Evolutionary conservation across 92 coral and sea anemone species (phyloP), one percentile per base, ranked within the genome.

Genomic region (Epizoanthus ramosus): DNA sequence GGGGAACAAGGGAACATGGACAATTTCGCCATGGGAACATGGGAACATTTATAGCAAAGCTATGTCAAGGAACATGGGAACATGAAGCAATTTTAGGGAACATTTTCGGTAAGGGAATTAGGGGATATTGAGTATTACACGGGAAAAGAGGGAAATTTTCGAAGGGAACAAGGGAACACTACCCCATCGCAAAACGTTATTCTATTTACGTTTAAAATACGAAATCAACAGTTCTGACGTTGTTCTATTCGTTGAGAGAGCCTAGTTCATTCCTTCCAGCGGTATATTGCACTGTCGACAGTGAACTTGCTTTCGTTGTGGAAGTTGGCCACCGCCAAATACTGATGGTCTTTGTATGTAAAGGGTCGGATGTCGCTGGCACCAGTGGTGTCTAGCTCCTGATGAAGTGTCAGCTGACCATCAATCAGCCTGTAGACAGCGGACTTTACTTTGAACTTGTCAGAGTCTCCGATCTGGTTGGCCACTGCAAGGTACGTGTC

Each of bases 331-430:
- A 77, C 71, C 12, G 50, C 68, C 58, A 77, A 37, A 19, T 37
- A 77, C 28, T 77, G 82, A 7, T 63, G 71, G 4, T 59, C 59
- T 16, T n/a, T 21, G 59, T 60, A 39, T 3, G 19, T 57, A 43
- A 77, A 77, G 21, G 82, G 82, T 52, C 59, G 18, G n/a, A 77
- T 19, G 24, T 77, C 82, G 22, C 82, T 77, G 22, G 82, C 82
- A 5, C 70, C 82, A n/a, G 54, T 39, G 50, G 82, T 77, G 7
- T 61, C 37, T 43, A 77, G 53, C 71, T 77, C 59, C 31, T 77
- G 82, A 13, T 77, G 43, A 12, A 41, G 71, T 6, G 28, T 65
- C 39, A 77, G 58, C 15, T 18, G 37, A 61, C 52, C 19, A 60
- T 24, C 70, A 3, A 57, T 43, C 41, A 77, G 16, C 35, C 37